A percentile compares a stretch with the other conserved stretches of the same genome.
These are phyloP conservation scores for Orthosia gothica DNA, from an alignment of 2,888 invertebrate species.

Conservation along the genomic window DNA sequence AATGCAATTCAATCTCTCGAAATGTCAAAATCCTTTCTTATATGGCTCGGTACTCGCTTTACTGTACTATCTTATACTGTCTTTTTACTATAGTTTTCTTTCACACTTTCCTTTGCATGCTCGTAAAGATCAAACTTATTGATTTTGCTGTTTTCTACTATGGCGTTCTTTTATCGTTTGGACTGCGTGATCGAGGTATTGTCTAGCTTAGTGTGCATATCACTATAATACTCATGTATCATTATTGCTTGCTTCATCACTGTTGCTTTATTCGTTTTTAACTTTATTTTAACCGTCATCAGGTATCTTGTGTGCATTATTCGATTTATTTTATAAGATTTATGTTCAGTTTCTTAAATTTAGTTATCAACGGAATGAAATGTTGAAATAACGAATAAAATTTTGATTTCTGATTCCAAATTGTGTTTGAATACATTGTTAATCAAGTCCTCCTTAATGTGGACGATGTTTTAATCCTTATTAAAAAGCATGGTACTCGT, in stretches of 20 bases:
- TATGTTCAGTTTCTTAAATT: conserved; percentile 9
- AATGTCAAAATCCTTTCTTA: conserved; percentile 18
- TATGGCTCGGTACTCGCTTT: conserved; percentile 60
- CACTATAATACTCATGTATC: conserved; percentile 24
- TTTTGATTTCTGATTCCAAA: conserved; percentile 21
- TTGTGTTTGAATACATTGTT: conserved; percentile 1
- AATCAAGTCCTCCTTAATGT: neutral
- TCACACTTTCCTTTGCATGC: conserved; percentile 52
- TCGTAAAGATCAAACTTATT: conserved; percentile 23
- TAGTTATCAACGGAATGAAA: conserved; percentile 12
- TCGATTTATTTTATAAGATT: conserved; percentile 6
- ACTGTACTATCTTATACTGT: conserved; percentile 23
- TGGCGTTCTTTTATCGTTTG: conserved; percentile 31
- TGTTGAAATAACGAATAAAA: neutral
- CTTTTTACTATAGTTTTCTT: conserved; percentile 25
- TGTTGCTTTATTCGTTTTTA: conserved; percentile 53
- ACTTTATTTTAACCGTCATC: conserved; percentile 15
- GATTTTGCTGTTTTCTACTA: conserved; percentile 37
- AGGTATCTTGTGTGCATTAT: conserved; percentile 19
- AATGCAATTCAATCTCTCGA: conserved; percentile 57
- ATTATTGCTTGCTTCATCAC: conserved; percentile 53
- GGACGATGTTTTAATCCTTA: conserved; percentile 14
- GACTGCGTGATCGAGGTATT: conserved; percentile 30
- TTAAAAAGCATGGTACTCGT: conserved; percentile 45
- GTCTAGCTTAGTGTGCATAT: conserved; percentile 32